These are phyloP conservation scores for Pelodiscus sinensis DNA, from an alignment of 2,113 vertebrate genomes.

Conservation along the genomic window DNA sequence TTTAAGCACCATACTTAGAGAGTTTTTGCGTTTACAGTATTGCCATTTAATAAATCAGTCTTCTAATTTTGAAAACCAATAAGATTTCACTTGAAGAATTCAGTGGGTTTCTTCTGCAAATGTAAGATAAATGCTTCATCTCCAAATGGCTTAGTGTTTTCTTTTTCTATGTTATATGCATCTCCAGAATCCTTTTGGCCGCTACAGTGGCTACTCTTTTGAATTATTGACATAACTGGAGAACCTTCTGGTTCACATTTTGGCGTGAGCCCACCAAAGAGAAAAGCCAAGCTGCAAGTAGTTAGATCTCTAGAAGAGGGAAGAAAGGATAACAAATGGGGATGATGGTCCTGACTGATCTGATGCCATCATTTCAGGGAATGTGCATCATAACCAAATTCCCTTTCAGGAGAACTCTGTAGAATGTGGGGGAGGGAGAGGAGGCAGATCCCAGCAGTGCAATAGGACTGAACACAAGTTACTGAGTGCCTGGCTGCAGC, in stretches of 20 bases:
- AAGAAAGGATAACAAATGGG: not conserved
- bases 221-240: not conserved
- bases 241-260: not conserved
- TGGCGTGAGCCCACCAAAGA: not conserved
- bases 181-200: not conserved
- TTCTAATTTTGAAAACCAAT: not conserved
- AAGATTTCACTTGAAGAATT: not conserved
- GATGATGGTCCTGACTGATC: not conserved
- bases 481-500: not conserved
- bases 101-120: not conserved
- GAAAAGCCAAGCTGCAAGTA: not conserved
- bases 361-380: not conserved
- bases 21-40: not conserved
- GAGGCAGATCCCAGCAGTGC: not conserved
- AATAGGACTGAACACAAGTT: not conserved
- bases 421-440: not conserved
- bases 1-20: not conserved
- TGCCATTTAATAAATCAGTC: constrained; percentile 10
- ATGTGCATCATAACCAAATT: not conserved
- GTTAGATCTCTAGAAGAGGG: accelerated
- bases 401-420: not conserved
- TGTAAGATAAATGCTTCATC: not conserved
- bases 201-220: not conserved
- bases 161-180: not conserved
- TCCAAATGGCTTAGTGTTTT: not conserved